Evolutionary conservation across 2,888 invertebrate genomes (phyloP), one percentile per base, ranked within the genome.

Genomic region (Trypoxylon attenuatum): DNA sequence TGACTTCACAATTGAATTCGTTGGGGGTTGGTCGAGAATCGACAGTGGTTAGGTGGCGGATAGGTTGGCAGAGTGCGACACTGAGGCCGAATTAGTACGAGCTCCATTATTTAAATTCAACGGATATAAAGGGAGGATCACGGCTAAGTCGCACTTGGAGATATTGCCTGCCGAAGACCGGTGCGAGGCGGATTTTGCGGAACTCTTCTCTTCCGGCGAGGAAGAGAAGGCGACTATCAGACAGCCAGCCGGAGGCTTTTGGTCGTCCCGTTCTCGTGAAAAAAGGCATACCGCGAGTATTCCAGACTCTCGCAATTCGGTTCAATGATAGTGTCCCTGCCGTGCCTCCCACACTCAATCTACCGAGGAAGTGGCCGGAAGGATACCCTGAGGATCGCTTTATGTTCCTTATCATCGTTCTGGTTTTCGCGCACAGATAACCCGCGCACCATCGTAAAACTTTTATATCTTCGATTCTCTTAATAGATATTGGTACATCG

Each of bases 101-200:
- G 63, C 73, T 77, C 78, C 77, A 81, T 83, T 82, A 83, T 82
- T 83, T 78, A 82, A 83, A 83, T 83, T 80, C 78, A 69, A 47
- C 61, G 71, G 70, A 76, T 80, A 82, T 82, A 82, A 82, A 83
- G 73, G 73, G 69, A 73, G 81, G 82, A 83, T 84, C 82, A 82
- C 63, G 75, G 69, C 71, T 82, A 80, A 82, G 79, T 82, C 82
- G 77, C 76, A 79, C 80, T 80, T 73, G 62, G 68, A 76, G 79
- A 80, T 82, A 84, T 83, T 83, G 83, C 77, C 82, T 81, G 79
- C 74, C 75, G 71, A 81, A 79, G 76, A n/a, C 68, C 71, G 56
- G 56, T 58, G 69, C 60, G 47, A 43, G 39, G 69, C 43, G 56
- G 18, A 21, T 21, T 10, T 49, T 39, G 46, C n/a, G n/a, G n/a